phyloP scores from a whole-genome alignment of 1,140 invertebrate species.

The Bombus sylvicola region DNA sequence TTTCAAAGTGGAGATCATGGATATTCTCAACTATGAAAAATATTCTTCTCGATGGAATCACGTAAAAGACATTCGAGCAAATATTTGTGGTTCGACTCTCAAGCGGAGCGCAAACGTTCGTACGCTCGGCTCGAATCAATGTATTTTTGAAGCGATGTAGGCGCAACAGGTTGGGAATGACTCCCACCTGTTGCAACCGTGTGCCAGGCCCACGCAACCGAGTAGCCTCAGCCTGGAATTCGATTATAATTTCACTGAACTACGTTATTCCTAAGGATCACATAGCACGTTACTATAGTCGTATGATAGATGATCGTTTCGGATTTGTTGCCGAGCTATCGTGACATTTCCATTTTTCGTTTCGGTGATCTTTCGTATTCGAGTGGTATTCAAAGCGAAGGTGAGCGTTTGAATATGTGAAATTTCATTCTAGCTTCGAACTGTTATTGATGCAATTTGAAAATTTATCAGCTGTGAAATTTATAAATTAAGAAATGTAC shows the following conservation, averaged over 20 bases:
- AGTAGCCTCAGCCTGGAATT: conserved; percentile 52
- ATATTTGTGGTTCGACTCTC: not conserved
- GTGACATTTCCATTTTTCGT: not conserved
- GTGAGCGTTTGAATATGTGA: not conserved
- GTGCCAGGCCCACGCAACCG: conserved; percentile 58
- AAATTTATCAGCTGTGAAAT: no score
- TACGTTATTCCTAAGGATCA: not conserved
- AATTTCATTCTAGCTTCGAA: not conserved
- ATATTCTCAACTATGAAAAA: not conserved
- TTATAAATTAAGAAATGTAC: no score
- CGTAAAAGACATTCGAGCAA: not conserved
- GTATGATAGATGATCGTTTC: not conserved
- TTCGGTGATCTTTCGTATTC: not conserved
- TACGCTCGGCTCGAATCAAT: conserved; percentile 8
- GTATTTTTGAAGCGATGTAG: conserved; percentile 51
- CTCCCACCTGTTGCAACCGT: conserved; percentile 67
- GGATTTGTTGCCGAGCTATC: not conserved
- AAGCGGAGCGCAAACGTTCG: not conserved
- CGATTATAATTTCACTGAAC: conserved; percentile 55
- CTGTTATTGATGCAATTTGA: not conserved
- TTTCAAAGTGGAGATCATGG: not conserved
- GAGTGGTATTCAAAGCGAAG: not conserved
- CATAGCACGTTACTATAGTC: no score
- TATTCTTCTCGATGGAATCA: no score
- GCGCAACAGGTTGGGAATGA: conserved; percentile 68